Base-by-base conservation (phyloP, 2,113 vertebrate genomes). In the Brachyhypopomus occidentalis region DNA sequence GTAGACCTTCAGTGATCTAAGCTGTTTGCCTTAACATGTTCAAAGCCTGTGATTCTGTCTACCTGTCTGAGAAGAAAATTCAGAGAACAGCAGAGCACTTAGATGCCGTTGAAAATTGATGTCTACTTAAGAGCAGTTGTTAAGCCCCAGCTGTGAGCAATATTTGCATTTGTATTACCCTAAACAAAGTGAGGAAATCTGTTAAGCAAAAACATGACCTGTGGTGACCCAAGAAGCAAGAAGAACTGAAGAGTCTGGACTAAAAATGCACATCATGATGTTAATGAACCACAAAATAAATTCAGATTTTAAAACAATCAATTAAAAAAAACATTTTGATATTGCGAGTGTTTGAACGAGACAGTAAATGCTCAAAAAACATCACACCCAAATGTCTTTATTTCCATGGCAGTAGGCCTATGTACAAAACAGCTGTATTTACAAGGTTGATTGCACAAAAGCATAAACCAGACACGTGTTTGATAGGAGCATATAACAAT, bases 371-470 rank as follows among this genome's bases (percentile, higher is more conserved):
- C 56, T n/a, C 62, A 73, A 73, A 45, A 63, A 80, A 72, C 55
- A 64, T 83, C 67, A 73, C 62, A 74, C 77, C 34, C 60, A 80
- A 69, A 41, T 86, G 36, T 86, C 79, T 86, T 86, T 81, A 67
- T 75, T 81, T 79, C 72, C 58, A 64, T 72, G 77, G 66, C 84
- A 77, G 66, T 67, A 30, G 23, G 72, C 12, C 23, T 70, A 81
- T 83, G 78, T 86, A 83, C 84, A 86, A 86, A 85, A 85, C 41
- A 83, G 60, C 81, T n/a, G 62, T 83, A 83, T 86, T 83, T 86
- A 86, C 84, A 86, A 55, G 36, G 30, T 60, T 80, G 52, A 80
- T 36, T 59, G 30, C 77, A 85, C 69, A 70, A 75, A 75, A 76
- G 80, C 80, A 76, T 72, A 78, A 77, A 72, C 34, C 73, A 38